These are phyloP conservation scores for Eonycteris spelaea DNA, from an alignment of 2,113 vertebrate species.

Conservation along the genomic window DNA sequence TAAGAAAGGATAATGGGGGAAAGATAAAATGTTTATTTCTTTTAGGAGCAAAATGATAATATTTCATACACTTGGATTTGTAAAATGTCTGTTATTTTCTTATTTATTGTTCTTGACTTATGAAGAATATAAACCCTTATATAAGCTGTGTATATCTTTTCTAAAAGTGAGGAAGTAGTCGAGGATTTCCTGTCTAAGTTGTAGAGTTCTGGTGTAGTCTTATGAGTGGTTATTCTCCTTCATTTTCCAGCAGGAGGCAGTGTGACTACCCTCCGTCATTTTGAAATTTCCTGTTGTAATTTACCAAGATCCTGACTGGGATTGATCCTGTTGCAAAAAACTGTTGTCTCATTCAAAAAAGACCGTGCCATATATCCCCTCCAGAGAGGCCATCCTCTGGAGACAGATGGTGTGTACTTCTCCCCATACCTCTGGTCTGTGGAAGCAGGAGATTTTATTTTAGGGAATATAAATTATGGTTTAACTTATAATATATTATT, in stretches of 20 bases:
- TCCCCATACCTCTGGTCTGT: background rate
- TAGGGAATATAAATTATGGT: background rate
- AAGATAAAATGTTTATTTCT: background rate
- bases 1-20: background rate
- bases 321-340: background rate
- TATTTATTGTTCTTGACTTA: background rate
- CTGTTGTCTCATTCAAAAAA: background rate
- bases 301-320: background rate
- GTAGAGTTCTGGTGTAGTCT: background rate
- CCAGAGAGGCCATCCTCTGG: background rate
- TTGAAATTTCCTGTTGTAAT: background rate
- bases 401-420: background rate
- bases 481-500: background rate
- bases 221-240: background rate
- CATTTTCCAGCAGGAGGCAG: background rate
- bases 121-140: background rate
- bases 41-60: background rate
- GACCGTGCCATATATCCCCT: background rate
- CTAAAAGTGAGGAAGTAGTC: background rate
- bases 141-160: background rate
- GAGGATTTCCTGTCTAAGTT: background rate
- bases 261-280: background rate
- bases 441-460: background rate
- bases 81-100: background rate
- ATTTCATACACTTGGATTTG: background rate